Conservation (phyloP, 2,797 vertebrate species). For the Gambelia wislizenii region DNA sequence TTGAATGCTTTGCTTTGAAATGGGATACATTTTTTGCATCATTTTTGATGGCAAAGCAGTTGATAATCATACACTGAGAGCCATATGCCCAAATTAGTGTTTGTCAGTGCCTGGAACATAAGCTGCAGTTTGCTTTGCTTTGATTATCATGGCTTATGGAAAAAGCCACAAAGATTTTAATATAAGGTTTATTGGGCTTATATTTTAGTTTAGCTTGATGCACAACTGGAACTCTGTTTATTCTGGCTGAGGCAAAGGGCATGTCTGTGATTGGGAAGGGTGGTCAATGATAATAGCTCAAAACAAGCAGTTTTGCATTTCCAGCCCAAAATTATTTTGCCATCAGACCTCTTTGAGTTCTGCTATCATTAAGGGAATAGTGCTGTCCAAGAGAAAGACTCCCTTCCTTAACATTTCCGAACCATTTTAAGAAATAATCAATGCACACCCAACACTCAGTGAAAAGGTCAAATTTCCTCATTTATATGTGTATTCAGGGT, state of each 20-base stretch:
- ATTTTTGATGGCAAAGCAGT: slow-evolving; percentile 70
- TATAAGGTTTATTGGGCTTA: slow-evolving; percentile 64
- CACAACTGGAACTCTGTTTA: slow-evolving; percentile 60
- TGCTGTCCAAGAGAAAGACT: not conserved
- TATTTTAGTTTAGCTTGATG: slow-evolving; percentile 61
- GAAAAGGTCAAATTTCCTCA: not conserved
- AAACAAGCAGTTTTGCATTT: slow-evolving; percentile 53
- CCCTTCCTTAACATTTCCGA: slow-evolving; percentile 11
- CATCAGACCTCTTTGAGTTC: not conserved
- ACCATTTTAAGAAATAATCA: slow-evolving; percentile 3
- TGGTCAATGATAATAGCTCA: slow-evolving; percentile 36
- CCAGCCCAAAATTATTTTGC: slow-evolving; percentile 42
- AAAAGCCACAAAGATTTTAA: slow-evolving; percentile 59
- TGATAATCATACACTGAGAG: slow-evolving; percentile 47
- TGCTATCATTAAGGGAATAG: slow-evolving; percentile 46
- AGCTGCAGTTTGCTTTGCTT: slow-evolving; percentile 53
- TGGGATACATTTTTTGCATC: not conserved
- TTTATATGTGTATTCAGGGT: slow-evolving; percentile 30
- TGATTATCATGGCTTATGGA: slow-evolving; percentile 60
- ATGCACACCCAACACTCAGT: slow-evolving; percentile 6
- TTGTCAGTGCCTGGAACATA: slow-evolving; percentile 43
- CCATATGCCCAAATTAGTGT: slow-evolving; percentile 55
- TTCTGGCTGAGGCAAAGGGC: slow-evolving; percentile 53
- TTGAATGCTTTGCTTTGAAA: slow-evolving; percentile 21
- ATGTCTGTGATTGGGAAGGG: slow-evolving; percentile 42